Evolutionary conservation across 2,113 vertebrate species (phyloP).

Genomic region (Ophthalmolycus amberensis): DNA sequence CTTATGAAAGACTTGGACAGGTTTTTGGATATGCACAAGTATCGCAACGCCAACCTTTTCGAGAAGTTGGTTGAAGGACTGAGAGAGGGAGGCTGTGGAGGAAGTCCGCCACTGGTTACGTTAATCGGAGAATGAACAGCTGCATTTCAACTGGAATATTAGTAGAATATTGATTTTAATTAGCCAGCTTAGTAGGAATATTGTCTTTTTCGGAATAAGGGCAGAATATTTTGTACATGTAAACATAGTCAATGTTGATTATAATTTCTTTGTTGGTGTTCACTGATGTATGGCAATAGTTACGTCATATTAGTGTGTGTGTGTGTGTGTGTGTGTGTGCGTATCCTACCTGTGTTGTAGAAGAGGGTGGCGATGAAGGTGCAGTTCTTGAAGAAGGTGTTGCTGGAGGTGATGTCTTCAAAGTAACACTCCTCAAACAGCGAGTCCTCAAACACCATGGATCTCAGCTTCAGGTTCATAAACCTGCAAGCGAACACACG

Average conservation of each 20-base stretch:
- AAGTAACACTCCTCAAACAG: slow-evolving; percentile 97
- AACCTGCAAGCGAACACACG: slow-evolving; percentile 83
- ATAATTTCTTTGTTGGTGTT: background rate
- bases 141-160: background rate
- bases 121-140: background rate
- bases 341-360: slow-evolving; percentile 93
- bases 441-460: slow-evolving; percentile 95
- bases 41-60: background rate
- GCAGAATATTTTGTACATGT: background rate
- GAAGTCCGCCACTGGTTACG: background rate
- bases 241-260: background rate
- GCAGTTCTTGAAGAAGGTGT: slow-evolving; percentile 99
- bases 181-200: background rate
- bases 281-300: background rate
- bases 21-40: background rate
- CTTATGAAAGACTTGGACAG: background rate
- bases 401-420: slow-evolving; percentile 96
- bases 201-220: background rate
- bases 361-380: slow-evolving; percentile 95
- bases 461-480: slow-evolving; percentile 93
- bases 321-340: background rate
- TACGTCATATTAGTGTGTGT: background rate
- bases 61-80: background rate
- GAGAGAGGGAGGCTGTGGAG: no score
- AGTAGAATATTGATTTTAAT: background rate